Evolutionary conservation across 2,888 invertebrate species (phyloP).

Genomic region (Diloba caeruleocephala): DNA sequence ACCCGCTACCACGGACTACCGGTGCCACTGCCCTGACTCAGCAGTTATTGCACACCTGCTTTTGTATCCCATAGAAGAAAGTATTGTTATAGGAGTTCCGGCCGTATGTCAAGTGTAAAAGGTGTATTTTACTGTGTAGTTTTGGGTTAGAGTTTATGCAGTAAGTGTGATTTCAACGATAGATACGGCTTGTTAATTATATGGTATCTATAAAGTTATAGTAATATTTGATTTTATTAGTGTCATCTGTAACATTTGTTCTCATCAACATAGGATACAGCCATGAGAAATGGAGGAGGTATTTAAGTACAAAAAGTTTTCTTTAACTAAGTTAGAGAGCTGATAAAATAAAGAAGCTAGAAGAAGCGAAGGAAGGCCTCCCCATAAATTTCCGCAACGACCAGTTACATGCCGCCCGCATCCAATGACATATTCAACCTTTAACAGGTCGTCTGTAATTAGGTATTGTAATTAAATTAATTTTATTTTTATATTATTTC

Average conservation of each 20-base stretch:
- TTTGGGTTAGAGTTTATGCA: slow-evolving; percentile 8
- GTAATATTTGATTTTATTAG: slow-evolving; percentile 13
- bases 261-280: not conserved
- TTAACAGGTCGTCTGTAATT: no score
- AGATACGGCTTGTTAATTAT: slow-evolving; percentile 72
- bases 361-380: no score
- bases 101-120: slow-evolving; percentile 14
- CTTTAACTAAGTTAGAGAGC: no score
- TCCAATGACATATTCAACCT: no score
- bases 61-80: slow-evolving; percentile 43
- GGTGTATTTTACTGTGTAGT: slow-evolving; percentile 14
- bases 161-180: slow-evolving; percentile 58
- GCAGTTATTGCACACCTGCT: slow-evolving; percentile 84
- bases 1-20: slow-evolving; percentile 86
- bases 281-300: no score
- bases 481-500: no score
- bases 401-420: no score
- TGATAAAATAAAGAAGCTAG: no score
- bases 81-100: slow-evolving; percentile 12
- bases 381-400: no score
- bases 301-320: no score
- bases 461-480: no score
- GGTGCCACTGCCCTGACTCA: slow-evolving; percentile 86
- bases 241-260: not conserved
- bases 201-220: slow-evolving; percentile 61